Conservation (phyloP, 2,888 invertebrate genomes). For the Chymomyza amoena region DNA sequence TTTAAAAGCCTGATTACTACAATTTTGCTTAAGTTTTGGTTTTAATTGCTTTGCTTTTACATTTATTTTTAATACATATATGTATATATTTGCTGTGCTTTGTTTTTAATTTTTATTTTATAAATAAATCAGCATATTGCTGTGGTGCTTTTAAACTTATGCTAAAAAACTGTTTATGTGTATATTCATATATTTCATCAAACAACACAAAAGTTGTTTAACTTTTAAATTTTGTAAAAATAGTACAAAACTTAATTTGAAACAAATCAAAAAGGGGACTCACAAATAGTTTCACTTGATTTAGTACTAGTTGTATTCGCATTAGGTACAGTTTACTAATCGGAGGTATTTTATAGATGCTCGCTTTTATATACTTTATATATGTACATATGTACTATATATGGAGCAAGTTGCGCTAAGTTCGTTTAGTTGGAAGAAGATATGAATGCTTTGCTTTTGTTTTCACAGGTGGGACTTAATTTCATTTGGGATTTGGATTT, state of each 20-base stretch:
- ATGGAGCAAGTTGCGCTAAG: constrained; percentile 30
- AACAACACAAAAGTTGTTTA: background rate
- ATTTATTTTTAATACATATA: constrained; percentile 46
- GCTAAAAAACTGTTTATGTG: constrained; percentile 11
- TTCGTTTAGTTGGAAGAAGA: constrained; percentile 42
- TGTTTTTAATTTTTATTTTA: constrained; percentile 12
- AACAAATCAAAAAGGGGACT: constrained; percentile 27
- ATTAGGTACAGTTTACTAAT: constrained; percentile 67
- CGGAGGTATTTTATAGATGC: constrained; percentile 67
- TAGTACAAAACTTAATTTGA: background rate
- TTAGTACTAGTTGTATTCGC: constrained; percentile 29
- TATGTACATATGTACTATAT: constrained; percentile 2
- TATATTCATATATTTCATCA: background rate
- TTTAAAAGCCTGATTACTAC: constrained; percentile 1
- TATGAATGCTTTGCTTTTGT: constrained; percentile 54
- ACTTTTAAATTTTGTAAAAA: background rate
- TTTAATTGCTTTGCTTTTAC: constrained; percentile 34
- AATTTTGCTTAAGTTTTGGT: constrained; percentile 1
- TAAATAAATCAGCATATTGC: constrained; percentile 29
- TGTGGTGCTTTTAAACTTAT: constrained; percentile 5
- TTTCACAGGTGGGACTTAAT: constrained; percentile 56
- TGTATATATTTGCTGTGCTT: constrained; percentile 30
- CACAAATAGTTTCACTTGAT: constrained; percentile 29
- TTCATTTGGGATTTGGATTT: constrained; percentile 35
- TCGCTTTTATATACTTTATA: constrained; percentile 49